A percentile compares a stretch with the other conserved stretches of the same genome.
These are phyloP conservation scores for Hemibagrus guttatus DNA, from an alignment of 2,797 vertebrate genomes.

Conservation along the genomic window DNA sequence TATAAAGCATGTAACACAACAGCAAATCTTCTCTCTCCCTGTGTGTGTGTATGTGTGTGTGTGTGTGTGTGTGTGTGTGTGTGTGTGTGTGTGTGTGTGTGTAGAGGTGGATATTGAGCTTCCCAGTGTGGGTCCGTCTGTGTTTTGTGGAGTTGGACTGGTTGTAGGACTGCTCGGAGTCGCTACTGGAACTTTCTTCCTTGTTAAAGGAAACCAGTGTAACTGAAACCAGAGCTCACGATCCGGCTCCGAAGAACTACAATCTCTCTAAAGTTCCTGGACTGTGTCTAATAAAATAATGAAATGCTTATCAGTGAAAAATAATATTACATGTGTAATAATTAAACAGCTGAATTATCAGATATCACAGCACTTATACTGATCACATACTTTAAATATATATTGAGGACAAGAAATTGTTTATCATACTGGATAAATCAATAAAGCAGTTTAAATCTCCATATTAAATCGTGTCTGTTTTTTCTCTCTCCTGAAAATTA, in stretches of 20 bases:
- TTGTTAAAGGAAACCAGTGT: constrained; percentile 48
- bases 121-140: constrained; percentile 33
- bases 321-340: background rate
- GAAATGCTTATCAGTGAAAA: background rate
- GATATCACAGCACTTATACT: background rate
- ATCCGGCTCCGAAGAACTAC: background rate
- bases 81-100: constrained; percentile 8
- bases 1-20: too few species aligned
- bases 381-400: background rate
- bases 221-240: constrained; percentile 3
- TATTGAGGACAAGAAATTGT: background rate
- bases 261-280: background rate
- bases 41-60: background rate
- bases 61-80: too few species aligned
- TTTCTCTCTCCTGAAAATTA: background rate
- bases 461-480: background rate
- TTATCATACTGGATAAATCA: background rate
- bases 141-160: constrained; percentile 54
- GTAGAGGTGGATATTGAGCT: constrained; percentile 30
- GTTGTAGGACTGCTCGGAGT: constrained; percentile 50
- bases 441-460: background rate
- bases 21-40: background rate
- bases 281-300: background rate
- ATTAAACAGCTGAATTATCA: background rate
- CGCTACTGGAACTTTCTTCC: constrained; percentile 49